Evolutionary conservation across 1,140 invertebrate genomes (phyloP), one percentile per base, ranked within the genome.

Genomic region (Mya arenaria): DNA sequence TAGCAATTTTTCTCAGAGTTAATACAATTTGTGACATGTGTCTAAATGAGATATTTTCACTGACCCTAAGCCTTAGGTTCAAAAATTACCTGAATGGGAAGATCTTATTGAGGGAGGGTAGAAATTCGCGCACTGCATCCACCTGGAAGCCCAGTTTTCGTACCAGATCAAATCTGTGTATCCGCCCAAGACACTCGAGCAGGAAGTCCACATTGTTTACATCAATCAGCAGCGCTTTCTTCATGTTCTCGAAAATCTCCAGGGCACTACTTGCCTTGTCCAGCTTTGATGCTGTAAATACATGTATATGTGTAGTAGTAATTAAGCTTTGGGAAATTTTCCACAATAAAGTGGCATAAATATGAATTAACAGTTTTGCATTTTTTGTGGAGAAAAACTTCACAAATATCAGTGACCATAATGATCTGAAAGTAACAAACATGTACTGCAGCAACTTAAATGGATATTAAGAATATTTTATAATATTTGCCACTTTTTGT

Each of bases 101-200:
- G 13, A 80, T 28, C 23, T 58, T 69, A 10, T 80, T 52, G 39
- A 79, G 58, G 1, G 19, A 56, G 15, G 34, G 77, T 34, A 80
- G 15, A 10, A 39, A 4, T 23, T 58, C 23, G 13, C 56, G 39
- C 15, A 80, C 77, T 2, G 32, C 65, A 13, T 69, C 65, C 0
- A 30, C 44, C 3, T 56, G 19, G 30, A 68, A 60, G 30, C 66
- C 77, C 0, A 80, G 39, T 34, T 62, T 69, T 41, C 25, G 58
- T 4, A 80, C 32, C 5, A 80, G 66, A 62, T 80, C 77, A 41
- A 55, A 62, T 55, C 77, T 52, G 52, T 80, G 77, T 6, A 80
- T 37, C 4, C 77, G 52, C 15, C 48, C 65, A 0, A 80, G 28
- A n/a, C 41, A 44, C 23, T 80, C 77, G 4, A 80, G 36, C 19